A percentile compares a stretch with the other conserved stretches of the same genome.
These are phyloP conservation scores for Brachyhypopomus occidentalis DNA, from an alignment of 2,113 vertebrate genomes.

Conservation along the genomic window DNA sequence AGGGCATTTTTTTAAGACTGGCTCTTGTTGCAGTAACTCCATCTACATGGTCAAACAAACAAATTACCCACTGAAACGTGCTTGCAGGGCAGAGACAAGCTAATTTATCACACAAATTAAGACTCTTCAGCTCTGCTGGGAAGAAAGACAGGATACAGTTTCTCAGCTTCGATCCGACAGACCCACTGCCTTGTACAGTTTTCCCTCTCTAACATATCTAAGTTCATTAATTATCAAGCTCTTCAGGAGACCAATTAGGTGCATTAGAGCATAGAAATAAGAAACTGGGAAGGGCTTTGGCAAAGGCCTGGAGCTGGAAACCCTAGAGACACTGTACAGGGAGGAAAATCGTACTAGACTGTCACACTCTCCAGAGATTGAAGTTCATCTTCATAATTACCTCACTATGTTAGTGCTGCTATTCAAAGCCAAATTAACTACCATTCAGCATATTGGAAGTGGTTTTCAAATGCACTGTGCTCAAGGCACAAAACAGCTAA, in stretches of 20 bases:
- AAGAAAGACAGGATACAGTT: not conserved
- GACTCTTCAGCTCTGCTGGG: not conserved
- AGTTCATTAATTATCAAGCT: not conserved
- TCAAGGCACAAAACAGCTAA: not conserved
- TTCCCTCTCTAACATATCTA: not conserved
- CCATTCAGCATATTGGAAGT: constrained; percentile 14
- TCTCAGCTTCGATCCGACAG: not conserved
- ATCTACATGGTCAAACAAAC: constrained; percentile 21
- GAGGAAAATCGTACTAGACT: not conserved
- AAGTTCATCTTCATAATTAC: not conserved
- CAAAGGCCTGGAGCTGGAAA: not conserved
- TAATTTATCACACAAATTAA: constrained; percentile 13
- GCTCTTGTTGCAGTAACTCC: not conserved
- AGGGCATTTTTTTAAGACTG: not conserved
- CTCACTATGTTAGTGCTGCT: not conserved
- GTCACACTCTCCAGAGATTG: not conserved
- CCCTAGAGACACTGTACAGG: not conserved
- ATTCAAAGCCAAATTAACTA: constrained; percentile 2
- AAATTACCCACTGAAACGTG: not conserved
- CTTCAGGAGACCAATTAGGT: constrained; percentile 15
- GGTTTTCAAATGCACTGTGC: not conserved
- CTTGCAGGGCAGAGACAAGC: not conserved
- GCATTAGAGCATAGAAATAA: not conserved
- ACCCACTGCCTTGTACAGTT: not conserved
- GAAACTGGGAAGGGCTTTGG: not conserved